Base-by-base conservation (phyloP, 2,888 invertebrate genomes). In the Prosopocoilus inquinatus region DNA sequence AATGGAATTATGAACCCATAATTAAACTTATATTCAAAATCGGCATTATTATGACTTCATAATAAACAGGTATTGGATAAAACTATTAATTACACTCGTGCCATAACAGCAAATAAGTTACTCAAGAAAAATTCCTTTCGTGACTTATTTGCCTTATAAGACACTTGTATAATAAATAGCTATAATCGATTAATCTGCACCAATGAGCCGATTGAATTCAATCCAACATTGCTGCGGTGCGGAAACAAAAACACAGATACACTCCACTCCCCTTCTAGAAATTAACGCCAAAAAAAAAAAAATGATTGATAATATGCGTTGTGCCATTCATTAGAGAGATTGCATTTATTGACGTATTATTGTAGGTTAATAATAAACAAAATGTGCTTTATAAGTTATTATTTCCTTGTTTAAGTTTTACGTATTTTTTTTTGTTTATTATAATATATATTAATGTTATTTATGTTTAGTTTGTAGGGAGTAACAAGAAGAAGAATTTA, bases 291-390 rank as follows among this genome's bases (percentile, higher is more conserved):
- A 45, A 45, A 45, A 15, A 20, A 15, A 20, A 43, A 20, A 45
- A 45, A 9, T 20, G 28, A 45, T 20, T 16, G 20, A 28, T 28
- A 28, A 69, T 52, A 59, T 55, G 60, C 57, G 62, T 68, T 70
- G 72, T 72, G 73, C 73, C 73, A 73, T 73, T 70, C 66, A 61
- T 60, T 58, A 51, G 41, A 41, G 45, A 66, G 62, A 69, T 67
- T 70, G 72, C 72, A 73, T 73, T 74, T 72, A 71, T 69, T 64
- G 56, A 47, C 33, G 16, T 43, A 43, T 43, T 43, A 47, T 15
- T 47, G 11, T 47, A 34, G 33, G 35, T 46, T 46, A 28, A 28
- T 28, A 28, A 28, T 28, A 46, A 46, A 50, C 33, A 43, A 33
- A 41, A 33, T 32, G 15, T 43, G 43, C 50, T 53, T 46, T 44